Evolutionary conservation across 1,140 invertebrate species (phyloP).

Genomic region (Papilio polytes): DNA sequence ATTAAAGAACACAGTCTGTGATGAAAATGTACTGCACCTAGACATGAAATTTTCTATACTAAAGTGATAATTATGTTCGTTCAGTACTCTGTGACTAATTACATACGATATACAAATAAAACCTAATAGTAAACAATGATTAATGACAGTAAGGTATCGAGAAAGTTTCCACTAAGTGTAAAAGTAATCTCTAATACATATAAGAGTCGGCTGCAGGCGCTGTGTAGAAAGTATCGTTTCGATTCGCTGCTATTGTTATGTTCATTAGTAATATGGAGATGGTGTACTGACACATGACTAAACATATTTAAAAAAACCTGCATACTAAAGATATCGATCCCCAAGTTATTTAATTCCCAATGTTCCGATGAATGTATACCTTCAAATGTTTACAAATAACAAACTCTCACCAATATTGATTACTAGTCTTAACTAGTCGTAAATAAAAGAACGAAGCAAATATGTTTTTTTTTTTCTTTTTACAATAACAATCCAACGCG

Average conservation of each 20-base stretch:
- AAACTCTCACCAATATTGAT: no score
- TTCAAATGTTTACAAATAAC: no score
- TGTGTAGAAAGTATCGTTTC: slow-evolving; percentile 44
- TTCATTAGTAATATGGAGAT: slow-evolving; percentile 23
- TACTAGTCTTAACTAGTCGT: no score
- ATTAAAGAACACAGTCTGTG: no score
- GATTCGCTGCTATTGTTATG: slow-evolving; percentile 38
- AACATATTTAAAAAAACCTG: background rate
- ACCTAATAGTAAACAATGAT: background rate
- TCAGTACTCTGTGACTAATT: background rate
- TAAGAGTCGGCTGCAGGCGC: background rate
- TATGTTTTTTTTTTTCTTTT: no score
- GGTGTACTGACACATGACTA: background rate
- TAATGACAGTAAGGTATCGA: slow-evolving; percentile 2
- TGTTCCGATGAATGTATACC: no score
- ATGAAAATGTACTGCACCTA: background rate
- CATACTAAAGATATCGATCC: no score
- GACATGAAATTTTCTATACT: background rate
- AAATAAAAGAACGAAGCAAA: no score
- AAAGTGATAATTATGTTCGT: background rate
- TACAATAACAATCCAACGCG: no score
- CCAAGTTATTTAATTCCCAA: no score
- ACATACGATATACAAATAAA: slow-evolving; percentile 1
- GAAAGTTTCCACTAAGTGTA: background rate
- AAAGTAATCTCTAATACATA: slow-evolving; percentile 1